Evolutionary conservation across 2,113 vertebrate species (phyloP), one percentile per base, ranked within the genome.

Genomic region (Procavia capensis): DNA sequence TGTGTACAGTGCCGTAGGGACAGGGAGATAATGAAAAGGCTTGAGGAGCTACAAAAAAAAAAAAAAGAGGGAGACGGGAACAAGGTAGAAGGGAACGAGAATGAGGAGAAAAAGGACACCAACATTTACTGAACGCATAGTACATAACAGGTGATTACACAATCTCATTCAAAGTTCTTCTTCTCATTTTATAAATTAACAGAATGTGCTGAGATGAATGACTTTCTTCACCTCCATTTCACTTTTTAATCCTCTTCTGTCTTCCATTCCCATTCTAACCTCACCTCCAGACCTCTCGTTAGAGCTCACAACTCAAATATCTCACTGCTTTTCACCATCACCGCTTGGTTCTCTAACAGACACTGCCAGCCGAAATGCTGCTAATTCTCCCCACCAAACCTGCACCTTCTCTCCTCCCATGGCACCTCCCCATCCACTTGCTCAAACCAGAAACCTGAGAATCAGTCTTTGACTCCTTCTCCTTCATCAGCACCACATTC

Each of bases 121-220:
- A 43, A 2, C 72, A 25, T 79, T 88, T 90, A 41, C 5, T 74
- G 36, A 57, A 47, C 24, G 39, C 29, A 29, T 94, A 6, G 54
- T 45, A n/a, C 47, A 41, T 83, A 57, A 20, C 36, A 7, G 3
- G 45, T 85, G 36, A 17, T 27, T 76, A 78, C 17, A 9, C 41
- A 4, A 64, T 88, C 72, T 88, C 34, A 66, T 45, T 95, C 78
- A 79, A 66, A 70, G 45, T 36, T 79, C 24, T 45, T 78, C 83
- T 54, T 90, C 54, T 13, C 74, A 83, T 91, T 85, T 91, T 83
- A 66, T 70, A 94, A 89, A 45, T 78, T 57, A 96, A 54, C 63
- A 92, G 80, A 75, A 45, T 36, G 61, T 89, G 36, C 16, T 83
- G 50, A 66, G 31, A 76, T 59, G 17, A 61, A 29, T 50, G 24